Conservation (phyloP, 1,140 invertebrate species). For the Brachionus manjavacas region DNA sequence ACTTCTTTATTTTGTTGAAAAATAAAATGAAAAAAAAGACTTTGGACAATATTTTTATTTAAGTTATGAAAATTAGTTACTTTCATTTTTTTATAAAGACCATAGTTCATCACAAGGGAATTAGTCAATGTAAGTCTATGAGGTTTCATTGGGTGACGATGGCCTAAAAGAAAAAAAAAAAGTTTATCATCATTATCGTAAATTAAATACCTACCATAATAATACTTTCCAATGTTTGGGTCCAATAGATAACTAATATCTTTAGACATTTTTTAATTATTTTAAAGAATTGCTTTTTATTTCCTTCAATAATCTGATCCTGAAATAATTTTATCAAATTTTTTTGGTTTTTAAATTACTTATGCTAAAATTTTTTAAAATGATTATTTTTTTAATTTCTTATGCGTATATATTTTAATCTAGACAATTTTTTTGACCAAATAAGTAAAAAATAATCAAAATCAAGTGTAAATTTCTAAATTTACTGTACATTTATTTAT, state of each 20-base stretch:
- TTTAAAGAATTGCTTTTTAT: not conserved
- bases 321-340: not conserved
- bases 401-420: not conserved
- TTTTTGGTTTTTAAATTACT: not conserved
- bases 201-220: conserved; percentile 48
- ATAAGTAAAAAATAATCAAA: not conserved
- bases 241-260: conserved; percentile 30
- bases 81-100: conserved; percentile 91
- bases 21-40: not conserved
- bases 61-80: conserved; percentile 44
- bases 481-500: not conserved
- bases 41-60: not conserved
- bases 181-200: not conserved
- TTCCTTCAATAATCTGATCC: not conserved
- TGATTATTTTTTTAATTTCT: not conserved
- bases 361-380: not conserved
- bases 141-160: conserved; percentile 97
- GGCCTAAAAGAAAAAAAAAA: conserved; percentile 54
- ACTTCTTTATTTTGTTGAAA: too few species aligned
- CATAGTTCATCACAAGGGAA: conserved; percentile 89
- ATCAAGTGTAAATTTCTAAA: not conserved
- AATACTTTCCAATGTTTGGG: conserved; percentile 41
- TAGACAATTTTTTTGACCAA: not conserved
- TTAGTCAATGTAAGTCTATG: conserved; percentile 89
- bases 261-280: not conserved